A percentile compares a stretch with the other conserved stretches of the same genome.
phyloP scores from a whole-genome alignment of 2,888 invertebrate species.

The Chydorus sphaericus region DNA sequence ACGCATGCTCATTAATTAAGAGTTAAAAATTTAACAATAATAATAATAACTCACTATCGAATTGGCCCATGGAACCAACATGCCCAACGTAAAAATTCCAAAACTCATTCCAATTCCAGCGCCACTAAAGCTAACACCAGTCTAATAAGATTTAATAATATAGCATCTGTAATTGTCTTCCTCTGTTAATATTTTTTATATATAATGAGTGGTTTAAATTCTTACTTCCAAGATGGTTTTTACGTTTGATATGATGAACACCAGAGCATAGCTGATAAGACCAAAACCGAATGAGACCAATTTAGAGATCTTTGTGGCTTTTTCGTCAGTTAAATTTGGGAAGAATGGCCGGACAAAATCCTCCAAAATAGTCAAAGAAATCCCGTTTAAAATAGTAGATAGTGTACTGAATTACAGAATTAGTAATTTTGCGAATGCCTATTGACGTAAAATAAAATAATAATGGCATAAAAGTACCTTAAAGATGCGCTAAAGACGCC shows the following conservation, averaged over 20 bases:
- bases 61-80: constrained; percentile 77
- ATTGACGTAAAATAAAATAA: too few relatives aligned
- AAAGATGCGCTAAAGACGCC: constrained; percentile 83
- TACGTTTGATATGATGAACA: constrained; percentile 70
- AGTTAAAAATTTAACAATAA: neutral
- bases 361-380: constrained; percentile 79
- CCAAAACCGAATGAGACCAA: constrained; percentile 57
- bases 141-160: too few relatives aligned
- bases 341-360: constrained; percentile 56
- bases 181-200: too few relatives aligned
- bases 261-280: constrained; percentile 55
- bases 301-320: constrained; percentile 41
- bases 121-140: too few relatives aligned
- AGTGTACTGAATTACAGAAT: too few relatives aligned
- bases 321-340: constrained; percentile 27
- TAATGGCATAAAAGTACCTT: too few relatives aligned
- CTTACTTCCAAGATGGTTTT: constrained; percentile 75
- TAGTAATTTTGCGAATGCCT: too few relatives aligned
- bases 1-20: neutral
- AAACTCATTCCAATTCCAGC: constrained; percentile 77
- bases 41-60: constrained; percentile 45
- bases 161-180: too few relatives aligned
- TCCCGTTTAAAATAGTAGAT: constrained; percentile 79
- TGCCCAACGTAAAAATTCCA: constrained; percentile 73
- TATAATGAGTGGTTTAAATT: too few relatives aligned